Evolutionary conservation across 2,113 vertebrate genomes (phyloP).

Genomic region (Chamaetylas fuelleborni): DNA sequence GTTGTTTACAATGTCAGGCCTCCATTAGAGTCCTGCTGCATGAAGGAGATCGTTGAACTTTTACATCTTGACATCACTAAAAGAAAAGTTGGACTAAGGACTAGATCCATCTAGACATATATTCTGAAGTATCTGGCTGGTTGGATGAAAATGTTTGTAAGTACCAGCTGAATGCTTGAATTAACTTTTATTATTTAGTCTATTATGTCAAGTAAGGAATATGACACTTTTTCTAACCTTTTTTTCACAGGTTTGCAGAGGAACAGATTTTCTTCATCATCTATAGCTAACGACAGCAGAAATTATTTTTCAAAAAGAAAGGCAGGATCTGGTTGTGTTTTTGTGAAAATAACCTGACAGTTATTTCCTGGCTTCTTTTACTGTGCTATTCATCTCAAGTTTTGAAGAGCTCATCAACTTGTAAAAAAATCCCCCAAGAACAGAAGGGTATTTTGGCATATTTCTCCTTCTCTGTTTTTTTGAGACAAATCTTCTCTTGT

Average conservation of each 20-base stretch:
- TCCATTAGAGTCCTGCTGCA: neutral
- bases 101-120: neutral
- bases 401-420: neutral
- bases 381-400: neutral
- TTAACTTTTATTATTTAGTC: neutral
- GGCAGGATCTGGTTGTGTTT: neutral
- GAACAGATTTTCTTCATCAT: neutral
- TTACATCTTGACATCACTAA: neutral
- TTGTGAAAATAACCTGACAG: constrained; percentile 9
- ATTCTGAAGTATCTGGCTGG: neutral
- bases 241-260: neutral
- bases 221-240: neutral
- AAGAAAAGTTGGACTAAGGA: neutral
- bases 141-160: neutral
- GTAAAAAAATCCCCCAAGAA: neutral
- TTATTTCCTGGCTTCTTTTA: neutral
- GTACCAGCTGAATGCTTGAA: neutral
- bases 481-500: neutral
- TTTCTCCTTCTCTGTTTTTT: neutral
- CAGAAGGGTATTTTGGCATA: neutral
- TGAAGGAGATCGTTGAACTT: neutral
- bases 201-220: neutral
- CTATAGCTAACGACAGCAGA: neutral
- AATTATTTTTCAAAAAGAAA: neutral
- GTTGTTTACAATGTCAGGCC: neutral